Evolutionary conservation across 2,797 vertebrate genomes (phyloP).

Genomic region (Pelodytes ibericus): DNA sequence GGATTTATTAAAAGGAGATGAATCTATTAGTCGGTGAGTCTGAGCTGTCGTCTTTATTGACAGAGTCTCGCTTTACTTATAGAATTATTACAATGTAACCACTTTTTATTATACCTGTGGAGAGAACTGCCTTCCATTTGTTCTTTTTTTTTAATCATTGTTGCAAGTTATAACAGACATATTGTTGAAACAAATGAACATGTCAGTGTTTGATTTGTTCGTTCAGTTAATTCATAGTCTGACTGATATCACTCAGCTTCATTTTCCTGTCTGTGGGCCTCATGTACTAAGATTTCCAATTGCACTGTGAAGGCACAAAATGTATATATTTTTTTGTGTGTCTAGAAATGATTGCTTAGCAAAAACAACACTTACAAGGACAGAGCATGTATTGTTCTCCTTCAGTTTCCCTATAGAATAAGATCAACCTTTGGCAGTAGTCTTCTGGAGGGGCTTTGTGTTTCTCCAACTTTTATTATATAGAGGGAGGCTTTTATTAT

Average conservation of each 20-base stretch:
- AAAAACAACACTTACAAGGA: too few species aligned
- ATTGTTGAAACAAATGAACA: not conserved
- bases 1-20: constrained; percentile 59
- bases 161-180: constrained; percentile 3
- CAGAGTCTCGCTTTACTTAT: constrained; percentile 32
- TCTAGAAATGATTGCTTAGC: too few species aligned
- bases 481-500: too few species aligned
- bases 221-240: not conserved
- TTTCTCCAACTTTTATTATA: too few species aligned
- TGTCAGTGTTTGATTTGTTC: constrained; percentile 1
- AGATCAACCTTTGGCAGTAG: too few species aligned
- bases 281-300: not conserved
- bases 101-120: constrained; percentile 18
- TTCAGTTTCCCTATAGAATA: too few species aligned
- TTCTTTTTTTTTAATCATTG: constrained; percentile 19
- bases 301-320: too few species aligned
- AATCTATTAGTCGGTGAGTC: constrained; percentile 54
- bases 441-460: too few species aligned
- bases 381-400: too few species aligned
- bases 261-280: not conserved
- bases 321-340: too few species aligned
- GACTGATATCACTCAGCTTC: not conserved
- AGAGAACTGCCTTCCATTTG: not conserved
- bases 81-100: constrained; percentile 41
- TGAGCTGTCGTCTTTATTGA: constrained; percentile 53